Base-by-base conservation (phyloP, 2,113 vertebrate genomes). In the Caracal caracal region DNA sequence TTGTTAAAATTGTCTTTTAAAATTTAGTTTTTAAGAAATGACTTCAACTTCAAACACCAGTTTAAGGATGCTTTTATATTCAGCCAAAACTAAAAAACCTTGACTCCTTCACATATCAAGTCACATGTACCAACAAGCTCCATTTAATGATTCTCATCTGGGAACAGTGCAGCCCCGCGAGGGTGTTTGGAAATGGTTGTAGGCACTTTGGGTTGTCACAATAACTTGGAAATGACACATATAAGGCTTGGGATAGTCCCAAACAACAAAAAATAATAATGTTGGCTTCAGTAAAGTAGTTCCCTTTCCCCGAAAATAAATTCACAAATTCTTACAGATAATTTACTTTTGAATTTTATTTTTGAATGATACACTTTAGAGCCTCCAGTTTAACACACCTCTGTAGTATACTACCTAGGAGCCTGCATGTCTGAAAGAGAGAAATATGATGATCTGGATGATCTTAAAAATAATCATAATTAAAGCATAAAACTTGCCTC, bases 1-100 rank as follows among this genome's bases (percentile, higher is more conserved):
- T 80, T 89, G 19, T 88, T 76, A 81, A 92, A 93, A 82, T n/a
- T 84, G 19, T 59, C 51, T 90, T 92, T 95, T 71, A 68, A 49
- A 73, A 5, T 70, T 89, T 92, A 37, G 4, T 63, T 70, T 66
- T 66, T 83, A 79, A 82, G 15, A 40, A 37, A 80, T 43, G 51
- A 1, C 16, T 53, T 81, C 13, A 56, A 12, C 35, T 76, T 95
- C 71, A 84, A 85, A 75, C 4, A 70, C 9, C 19, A 79, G 3
- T 70, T 92, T 73, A 5, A 73, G 22, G 61, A 81, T 43, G 17
- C 13, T 78, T 88, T 71, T 81, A 22, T 95, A 30, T 59, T 68
- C 33, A 76, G 6, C 28, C n/a, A 20, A 86, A 92, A 78, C 17
- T 10, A 28, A 49, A 86, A 90, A n/a, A 30, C 5, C 2, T 86